Conservation (phyloP, 2,113 vertebrate genomes). For the Vimba vimba region DNA sequence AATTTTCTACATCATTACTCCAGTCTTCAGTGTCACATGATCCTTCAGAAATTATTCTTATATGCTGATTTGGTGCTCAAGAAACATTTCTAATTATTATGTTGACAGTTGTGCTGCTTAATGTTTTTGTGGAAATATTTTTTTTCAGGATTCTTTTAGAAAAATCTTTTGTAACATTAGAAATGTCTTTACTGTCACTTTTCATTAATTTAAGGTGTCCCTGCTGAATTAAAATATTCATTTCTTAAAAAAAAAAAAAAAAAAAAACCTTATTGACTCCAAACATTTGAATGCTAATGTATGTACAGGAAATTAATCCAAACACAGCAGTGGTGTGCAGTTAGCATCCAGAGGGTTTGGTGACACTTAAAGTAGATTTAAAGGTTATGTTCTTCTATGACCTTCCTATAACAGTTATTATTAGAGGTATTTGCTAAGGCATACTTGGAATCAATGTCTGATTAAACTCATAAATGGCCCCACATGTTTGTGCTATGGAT, state of each 20-base stretch:
- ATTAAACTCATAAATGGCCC: background rate
- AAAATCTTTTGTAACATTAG: background rate
- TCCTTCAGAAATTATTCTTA: background rate
- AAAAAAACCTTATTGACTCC: background rate
- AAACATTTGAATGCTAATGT: background rate
- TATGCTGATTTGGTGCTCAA: background rate
- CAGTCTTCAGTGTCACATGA: background rate
- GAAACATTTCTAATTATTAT: background rate
- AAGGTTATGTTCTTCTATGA: background rate
- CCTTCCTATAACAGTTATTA: background rate
- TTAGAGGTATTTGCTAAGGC: background rate
- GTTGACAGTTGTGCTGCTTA: background rate
- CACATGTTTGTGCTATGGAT: background rate
- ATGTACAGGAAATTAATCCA: background rate
- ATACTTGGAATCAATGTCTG: background rate
- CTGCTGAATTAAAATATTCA: background rate
- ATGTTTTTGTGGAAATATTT: background rate
- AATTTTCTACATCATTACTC: background rate
- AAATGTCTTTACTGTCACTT: background rate
- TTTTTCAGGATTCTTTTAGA: background rate
- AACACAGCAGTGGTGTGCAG: background rate
- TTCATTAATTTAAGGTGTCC: background rate
- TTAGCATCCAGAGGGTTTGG: background rate
- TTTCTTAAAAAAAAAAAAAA: background rate
- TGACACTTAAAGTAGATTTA: too few relatives aligned